These are phyloP conservation scores for Pagetopsis macropterus DNA, from an alignment of 2,797 vertebrate genomes.

Conservation along the genomic window DNA sequence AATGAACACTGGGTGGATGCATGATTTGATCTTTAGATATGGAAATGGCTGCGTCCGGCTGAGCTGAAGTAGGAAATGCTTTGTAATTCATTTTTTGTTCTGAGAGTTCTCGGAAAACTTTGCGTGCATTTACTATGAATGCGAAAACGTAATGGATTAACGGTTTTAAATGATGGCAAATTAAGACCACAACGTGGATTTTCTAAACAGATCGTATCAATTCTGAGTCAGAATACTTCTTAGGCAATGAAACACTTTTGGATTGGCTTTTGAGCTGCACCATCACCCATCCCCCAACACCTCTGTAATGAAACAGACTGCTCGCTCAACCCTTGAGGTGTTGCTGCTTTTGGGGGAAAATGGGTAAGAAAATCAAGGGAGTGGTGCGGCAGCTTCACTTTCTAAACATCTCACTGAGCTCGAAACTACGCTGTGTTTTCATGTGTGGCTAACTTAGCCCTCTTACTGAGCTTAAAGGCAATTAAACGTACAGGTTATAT, in stretches of 20 bases:
- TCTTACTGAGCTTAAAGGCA: slow-evolving; percentile 90
- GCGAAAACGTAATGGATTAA: not conserved
- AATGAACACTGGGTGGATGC: slow-evolving; percentile 58
- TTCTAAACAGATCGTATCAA: slow-evolving; percentile 37
- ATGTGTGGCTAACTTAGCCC: slow-evolving; percentile 82
- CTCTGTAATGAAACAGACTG: slow-evolving; percentile 69
- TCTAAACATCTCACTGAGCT: slow-evolving; percentile 69
- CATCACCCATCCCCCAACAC: slow-evolving; percentile 65
- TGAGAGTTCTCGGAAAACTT: slow-evolving; percentile 28
- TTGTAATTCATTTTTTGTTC: slow-evolving; percentile 36
- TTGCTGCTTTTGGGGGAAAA: slow-evolving; percentile 60
- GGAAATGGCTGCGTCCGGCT: slow-evolving; percentile 56
- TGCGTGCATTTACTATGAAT: slow-evolving; percentile 3
- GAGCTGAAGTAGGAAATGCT: slow-evolving; percentile 34
- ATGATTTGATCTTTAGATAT: slow-evolving; percentile 55
- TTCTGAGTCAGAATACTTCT: slow-evolving; percentile 36
- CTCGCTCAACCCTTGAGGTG: slow-evolving; percentile 74
- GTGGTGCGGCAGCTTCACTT: slow-evolving; percentile 73
- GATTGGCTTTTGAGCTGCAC: slow-evolving; percentile 68
- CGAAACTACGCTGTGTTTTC: slow-evolving; percentile 70
- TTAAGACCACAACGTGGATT: not conserved
- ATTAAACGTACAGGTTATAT: slow-evolving; percentile 93
- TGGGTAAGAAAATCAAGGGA: slow-evolving; percentile 65
- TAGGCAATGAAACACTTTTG: slow-evolving; percentile 66
- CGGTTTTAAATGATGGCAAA: slow-evolving; percentile 1